Evolutionary conservation across 2,888 invertebrate species (phyloP).

Genomic region (Odiellus spinosus): DNA sequence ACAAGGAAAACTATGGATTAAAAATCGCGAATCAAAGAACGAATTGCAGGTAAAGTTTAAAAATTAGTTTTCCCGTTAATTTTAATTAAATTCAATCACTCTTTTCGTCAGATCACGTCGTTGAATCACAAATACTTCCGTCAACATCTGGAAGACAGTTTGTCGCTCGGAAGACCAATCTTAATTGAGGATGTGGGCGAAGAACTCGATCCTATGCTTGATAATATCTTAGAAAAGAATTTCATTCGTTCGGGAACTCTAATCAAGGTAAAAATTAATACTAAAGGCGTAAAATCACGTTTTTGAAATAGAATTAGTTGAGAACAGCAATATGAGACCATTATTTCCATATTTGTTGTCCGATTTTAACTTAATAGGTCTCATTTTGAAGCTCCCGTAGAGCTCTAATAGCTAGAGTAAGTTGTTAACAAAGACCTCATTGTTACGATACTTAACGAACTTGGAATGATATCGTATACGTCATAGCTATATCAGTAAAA

Average conservation of each 20-base stretch:
- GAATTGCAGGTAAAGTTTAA: constrained; percentile 45
- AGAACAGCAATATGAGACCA: too few relatives aligned
- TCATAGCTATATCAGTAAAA: too few relatives aligned
- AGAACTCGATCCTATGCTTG: constrained; percentile 87
- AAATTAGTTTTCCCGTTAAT: too few relatives aligned
- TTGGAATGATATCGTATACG: too few relatives aligned
- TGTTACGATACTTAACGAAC: too few relatives aligned
- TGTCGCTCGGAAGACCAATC: constrained; percentile 71
- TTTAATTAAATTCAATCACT: constrained; percentile 4
- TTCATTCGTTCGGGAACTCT: constrained; percentile 94
- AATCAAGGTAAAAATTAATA: constrained; percentile 53
- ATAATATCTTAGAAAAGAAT: constrained; percentile 91
- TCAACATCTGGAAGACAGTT: constrained; percentile 70
- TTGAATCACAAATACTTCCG: constrained; percentile 93
- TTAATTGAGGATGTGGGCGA: constrained; percentile 88
- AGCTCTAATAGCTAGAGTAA: too few relatives aligned
- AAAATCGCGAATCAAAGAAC: constrained; percentile 74
- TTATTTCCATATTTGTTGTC: too few relatives aligned
- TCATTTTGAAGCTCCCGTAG: too few relatives aligned
- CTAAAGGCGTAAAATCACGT: too few relatives aligned
- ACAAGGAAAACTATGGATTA: constrained; percentile 96
- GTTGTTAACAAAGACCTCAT: too few relatives aligned
- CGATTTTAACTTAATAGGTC: too few relatives aligned
- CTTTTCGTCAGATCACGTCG: constrained; percentile 54
- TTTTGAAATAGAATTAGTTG: too few relatives aligned